Evolutionary conservation across 2,113 vertebrate species (phyloP).

Genomic region (Manacus vitellinus): DNA sequence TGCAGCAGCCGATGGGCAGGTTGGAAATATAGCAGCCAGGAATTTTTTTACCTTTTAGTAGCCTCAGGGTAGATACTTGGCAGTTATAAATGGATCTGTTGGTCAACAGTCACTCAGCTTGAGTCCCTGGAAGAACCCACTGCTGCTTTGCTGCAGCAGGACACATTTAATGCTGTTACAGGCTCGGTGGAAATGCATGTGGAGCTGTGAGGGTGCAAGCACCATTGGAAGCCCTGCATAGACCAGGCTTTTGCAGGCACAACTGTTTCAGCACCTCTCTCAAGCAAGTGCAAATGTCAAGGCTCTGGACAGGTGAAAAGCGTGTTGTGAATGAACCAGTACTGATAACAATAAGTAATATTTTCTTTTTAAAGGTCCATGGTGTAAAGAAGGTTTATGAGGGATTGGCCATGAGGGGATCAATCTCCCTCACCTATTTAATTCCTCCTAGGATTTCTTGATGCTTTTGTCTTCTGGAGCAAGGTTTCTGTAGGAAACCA

Average conservation of each 20-base stretch:
- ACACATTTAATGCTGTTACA: fast-evolving
- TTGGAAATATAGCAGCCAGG: neutral
- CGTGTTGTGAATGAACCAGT: neutral
- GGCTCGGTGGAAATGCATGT: fast-evolving
- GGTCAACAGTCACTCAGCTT: neutral
- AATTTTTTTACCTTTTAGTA: neutral
- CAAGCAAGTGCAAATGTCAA: neutral
- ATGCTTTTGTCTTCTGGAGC: neutral
- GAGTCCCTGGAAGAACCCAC: neutral
- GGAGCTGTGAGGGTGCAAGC: neutral
- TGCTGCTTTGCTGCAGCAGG: neutral
- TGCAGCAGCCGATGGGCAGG: neutral
- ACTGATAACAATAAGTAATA: neutral
- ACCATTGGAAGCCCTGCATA: neutral
- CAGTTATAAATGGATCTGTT: neutral
- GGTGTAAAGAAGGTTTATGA: neutral
- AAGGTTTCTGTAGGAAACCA: neutral
- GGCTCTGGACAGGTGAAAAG: neutral
- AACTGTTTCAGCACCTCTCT: neutral
- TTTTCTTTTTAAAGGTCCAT: neutral
- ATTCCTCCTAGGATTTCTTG: neutral
- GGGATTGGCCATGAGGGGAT: neutral
- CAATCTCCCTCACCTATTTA: neutral
- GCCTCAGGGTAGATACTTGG: neutral
- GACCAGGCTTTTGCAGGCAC: neutral